Evolutionary conservation across 2,797 vertebrate species (phyloP), one percentile per base, ranked within the genome.

Genomic region (Scarus forsteni): DNA sequence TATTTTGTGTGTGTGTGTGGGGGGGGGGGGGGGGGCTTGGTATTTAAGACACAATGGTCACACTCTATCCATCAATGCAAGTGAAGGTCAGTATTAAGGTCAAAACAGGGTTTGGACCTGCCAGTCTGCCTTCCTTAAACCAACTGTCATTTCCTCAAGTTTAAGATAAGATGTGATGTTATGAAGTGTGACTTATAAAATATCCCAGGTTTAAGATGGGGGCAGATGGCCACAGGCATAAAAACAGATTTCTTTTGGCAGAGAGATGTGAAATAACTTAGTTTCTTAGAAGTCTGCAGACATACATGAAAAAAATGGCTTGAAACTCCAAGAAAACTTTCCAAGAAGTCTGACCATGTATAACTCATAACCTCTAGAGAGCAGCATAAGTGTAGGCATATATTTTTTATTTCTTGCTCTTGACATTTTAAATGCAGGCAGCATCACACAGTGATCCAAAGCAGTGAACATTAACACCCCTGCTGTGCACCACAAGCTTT

Each of bases 31-130:
- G 87, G 77, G 81, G 76, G 51, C 46, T 62, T 53, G 19, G 27
- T 54, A 51, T 73, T 76, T 48, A 66, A 46, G 70, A 81, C 70
- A 76, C 79, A 86, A 70, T 86, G 40, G 57, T 65, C 54, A 61
- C 54, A 49, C 67, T 79, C 74, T 79, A 60, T 71, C 50, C 66
- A 54, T 70, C 70, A 70, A 60, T 81, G 50, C 72, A 71, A 70
- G 62, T 82, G 43, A 92, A 92, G 87, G 88, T 86, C 84, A 85
- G 48, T 19, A 39, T 65, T 72, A 77, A 74, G 55, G 68, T 87
- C 73, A 78, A 75, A 43, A n/a, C 43, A 46, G 57, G 60, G 70
- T 60, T 70, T 60, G 62, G 61, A 72, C 13, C 27, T 16, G 36
- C 27, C 4, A 56, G 40, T 35, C 57, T 53, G 42, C 46, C 61